Evolutionary conservation across 2,888 invertebrate species (phyloP).

Genomic region (Pseudococcus longispinus): DNA sequence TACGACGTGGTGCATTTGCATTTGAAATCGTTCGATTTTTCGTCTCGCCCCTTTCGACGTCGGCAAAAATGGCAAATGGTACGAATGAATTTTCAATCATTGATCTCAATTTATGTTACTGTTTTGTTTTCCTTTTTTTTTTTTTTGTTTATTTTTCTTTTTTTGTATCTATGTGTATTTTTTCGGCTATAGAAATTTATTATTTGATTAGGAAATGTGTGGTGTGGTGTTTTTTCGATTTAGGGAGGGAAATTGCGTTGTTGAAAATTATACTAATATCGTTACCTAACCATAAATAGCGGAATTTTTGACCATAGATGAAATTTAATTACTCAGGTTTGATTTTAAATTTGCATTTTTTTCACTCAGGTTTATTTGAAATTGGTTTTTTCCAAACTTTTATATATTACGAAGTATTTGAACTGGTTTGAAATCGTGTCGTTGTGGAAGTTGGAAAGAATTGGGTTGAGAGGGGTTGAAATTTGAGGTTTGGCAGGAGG

Average conservation of each 20-base stretch:
- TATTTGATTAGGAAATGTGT: neutral
- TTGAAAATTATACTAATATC: neutral
- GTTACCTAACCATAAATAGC: neutral
- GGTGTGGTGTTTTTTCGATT: neutral
- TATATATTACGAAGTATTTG: neutral
- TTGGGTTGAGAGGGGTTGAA: neutral
- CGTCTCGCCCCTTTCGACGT: neutral
- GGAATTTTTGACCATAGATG: neutral
- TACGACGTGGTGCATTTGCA: conserved; percentile 29
- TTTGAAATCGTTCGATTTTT: conserved; percentile 7
- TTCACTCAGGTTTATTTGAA: neutral
- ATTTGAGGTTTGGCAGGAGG: neutral
- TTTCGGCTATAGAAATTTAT: neutral
- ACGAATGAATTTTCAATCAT: conserved; percentile 22
- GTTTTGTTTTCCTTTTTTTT: neutral
- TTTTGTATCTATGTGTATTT: no score
- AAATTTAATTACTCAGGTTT: neutral
- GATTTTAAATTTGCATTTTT: no score
- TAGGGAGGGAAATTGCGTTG: neutral
- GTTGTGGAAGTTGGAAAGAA: neutral
- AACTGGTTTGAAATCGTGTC: neutral
- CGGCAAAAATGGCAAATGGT: neutral
- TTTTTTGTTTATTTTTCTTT: neutral
- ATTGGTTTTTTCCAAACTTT: neutral
- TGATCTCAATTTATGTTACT: conserved; percentile 37